Evolutionary conservation across 2,113 vertebrate species (phyloP), one percentile per base, ranked within the genome.

Genomic region (Pseudolaguvia tuberculata): DNA sequence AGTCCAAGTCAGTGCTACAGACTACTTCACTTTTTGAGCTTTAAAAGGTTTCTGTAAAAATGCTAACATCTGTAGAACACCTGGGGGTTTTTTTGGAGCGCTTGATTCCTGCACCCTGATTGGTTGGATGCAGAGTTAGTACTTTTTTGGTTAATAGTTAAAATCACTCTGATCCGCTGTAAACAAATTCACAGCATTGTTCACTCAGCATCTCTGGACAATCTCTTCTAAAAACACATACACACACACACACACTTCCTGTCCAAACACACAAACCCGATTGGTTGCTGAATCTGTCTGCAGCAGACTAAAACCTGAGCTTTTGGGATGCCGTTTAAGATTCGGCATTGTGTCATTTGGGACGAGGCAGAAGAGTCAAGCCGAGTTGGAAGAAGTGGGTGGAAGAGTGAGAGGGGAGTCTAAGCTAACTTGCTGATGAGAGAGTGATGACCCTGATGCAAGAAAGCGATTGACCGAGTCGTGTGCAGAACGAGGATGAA

Each of bases 41-140:
- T 8, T 31, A 20, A 35, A 59, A 21, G n/a, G 8, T 45, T 25
- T 25, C 21, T 47, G 62, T 11, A 47, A n/a, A 42, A 56, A 29
- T 50, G 17, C 63, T 67, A 56, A 79, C 76, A 80, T 83, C 81
- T 85, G 78, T 65, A 57, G 62, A 62, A 76, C 73, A 79, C 72
- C 75, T 85, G 81, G 59, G 58, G 53, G n/a, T n/a, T n/a, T n/a
- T 6, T 50, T 66, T 70, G 59, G 39, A 63, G 29, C 70, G 70
- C 71, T 76, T 73, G 35, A 68, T 78, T 76, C 78, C n/a, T 65
- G 56, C 23, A 20, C 62, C 45, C 15, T 78, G 59, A 77, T 80
- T 76, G 63, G 53, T 45, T 27, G 48, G 74, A 21, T 59, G 27
- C 50, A 25, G 66, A 51, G 47, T 70, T 76, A 69, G 66, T 56